phyloP scores from a whole-genome alignment of 2,797 vertebrate species.

The Mormyrops boulengeri region DNA sequence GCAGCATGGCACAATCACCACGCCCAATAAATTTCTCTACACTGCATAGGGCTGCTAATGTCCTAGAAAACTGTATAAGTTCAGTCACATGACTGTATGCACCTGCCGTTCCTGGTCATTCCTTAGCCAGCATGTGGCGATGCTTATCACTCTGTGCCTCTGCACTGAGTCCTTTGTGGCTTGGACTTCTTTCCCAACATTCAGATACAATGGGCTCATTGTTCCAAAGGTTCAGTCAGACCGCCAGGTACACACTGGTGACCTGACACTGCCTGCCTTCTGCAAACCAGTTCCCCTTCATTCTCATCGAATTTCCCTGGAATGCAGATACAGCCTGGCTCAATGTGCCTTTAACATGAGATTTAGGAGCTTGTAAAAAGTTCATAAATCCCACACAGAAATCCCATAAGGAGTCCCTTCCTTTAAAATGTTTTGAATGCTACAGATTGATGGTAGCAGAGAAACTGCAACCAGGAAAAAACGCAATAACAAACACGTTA shows the following conservation, averaged over 20 bases:
- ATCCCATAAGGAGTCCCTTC: not conserved
- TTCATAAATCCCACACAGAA: not conserved
- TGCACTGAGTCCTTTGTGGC: not conserved
- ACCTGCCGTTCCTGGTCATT: not conserved
- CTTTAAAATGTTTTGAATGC: not conserved
- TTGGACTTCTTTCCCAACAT: not conserved
- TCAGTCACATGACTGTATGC: not conserved
- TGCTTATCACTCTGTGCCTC: not conserved
- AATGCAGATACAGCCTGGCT: not conserved
- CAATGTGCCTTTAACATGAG: not conserved
- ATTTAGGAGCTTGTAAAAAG: not conserved
- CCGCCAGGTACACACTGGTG: not conserved
- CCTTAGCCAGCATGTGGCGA: not conserved
- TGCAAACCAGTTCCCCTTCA: not conserved
- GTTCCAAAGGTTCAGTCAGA: constrained; percentile 5
- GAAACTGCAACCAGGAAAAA: not conserved
- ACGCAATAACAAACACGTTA: not conserved
- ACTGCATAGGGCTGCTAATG: not conserved
- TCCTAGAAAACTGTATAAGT: not conserved
- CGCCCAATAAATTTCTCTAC: not conserved
- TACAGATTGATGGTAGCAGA: not conserved
- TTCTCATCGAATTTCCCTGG: not conserved
- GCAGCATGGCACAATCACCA: not conserved
- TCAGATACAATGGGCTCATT: not conserved
- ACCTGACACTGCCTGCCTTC: not conserved